These are phyloP conservation scores for Gisinianus flammeolus DNA, from an alignment of 2,888 invertebrate species.

Conservation along the genomic window DNA sequence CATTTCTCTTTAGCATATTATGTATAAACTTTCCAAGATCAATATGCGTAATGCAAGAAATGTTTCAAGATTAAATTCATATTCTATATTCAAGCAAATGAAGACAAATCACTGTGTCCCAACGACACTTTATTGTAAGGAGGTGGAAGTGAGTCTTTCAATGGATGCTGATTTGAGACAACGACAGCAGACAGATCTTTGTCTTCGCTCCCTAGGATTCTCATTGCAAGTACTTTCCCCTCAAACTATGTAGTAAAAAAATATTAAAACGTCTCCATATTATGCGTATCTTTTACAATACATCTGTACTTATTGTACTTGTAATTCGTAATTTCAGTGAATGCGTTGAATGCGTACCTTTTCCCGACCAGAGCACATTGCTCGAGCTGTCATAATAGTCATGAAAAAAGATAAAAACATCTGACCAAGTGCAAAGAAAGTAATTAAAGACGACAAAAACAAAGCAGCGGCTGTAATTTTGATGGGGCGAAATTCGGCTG, in stretches of 20 bases:
- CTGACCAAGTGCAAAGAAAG: constrained; percentile 38
- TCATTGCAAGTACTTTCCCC: constrained; percentile 27
- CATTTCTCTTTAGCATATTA: no score
- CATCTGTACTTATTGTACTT: neutral
- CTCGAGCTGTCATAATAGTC: constrained; percentile 46
- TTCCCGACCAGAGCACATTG: constrained; percentile 49
- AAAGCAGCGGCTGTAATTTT: neutral
- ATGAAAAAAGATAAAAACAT: constrained; percentile 45
- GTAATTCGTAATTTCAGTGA: neutral
- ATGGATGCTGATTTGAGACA: neutral
- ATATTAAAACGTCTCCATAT: neutral
- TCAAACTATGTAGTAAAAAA: constrained; percentile 28
- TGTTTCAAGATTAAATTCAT: no score
- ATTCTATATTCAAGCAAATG: constrained; percentile 1
- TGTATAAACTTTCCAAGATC: no score
- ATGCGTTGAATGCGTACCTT: constrained; percentile 34
- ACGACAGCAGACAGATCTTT: neutral
- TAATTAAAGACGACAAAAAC: constrained; percentile 18
- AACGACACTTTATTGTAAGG: neutral
- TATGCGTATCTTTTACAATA: neutral
- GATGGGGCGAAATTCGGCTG: neutral
- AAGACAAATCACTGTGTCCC: neutral
- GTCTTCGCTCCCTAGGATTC: constrained; percentile 12
- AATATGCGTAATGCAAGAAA: no score
- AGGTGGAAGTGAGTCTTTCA: neutral